phyloP scores from a whole-genome alignment of 1,140 invertebrate genomes.

The Bombus soroeensis region DNA sequence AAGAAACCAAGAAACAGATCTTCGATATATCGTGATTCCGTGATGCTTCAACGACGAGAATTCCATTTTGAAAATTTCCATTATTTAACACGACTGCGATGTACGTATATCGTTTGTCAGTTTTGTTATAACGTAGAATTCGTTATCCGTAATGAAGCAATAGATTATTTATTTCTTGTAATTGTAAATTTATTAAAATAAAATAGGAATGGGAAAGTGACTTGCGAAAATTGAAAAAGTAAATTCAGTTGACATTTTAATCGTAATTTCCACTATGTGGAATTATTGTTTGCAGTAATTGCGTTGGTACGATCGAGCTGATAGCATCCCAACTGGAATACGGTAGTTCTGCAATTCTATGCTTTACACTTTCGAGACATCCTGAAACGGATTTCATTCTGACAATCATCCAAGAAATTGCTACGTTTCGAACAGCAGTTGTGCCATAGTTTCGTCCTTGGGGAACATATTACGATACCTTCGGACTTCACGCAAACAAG shows the following conservation, averaged over 20 bases:
- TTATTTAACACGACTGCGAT: too few species aligned
- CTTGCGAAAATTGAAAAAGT: neutral
- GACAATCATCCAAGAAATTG: neutral
- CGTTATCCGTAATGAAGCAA: too few species aligned
- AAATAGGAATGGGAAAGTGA: neutral
- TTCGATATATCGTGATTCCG: too few species aligned
- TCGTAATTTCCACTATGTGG: neutral
- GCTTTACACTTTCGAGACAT: neutral
- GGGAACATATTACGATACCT: neutral
- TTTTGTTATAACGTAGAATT: too few species aligned
- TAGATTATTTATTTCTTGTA: neutral
- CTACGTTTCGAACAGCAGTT: neutral
- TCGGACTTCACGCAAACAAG: too few species aligned
- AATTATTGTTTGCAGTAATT: neutral
- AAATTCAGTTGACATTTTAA: neutral
- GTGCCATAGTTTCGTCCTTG: neutral
- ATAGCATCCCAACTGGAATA: neutral
- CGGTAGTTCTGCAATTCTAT: neutral
- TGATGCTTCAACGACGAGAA: too few species aligned
- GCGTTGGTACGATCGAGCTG: neutral
- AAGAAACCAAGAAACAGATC: neutral
- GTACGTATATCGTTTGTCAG: too few species aligned
- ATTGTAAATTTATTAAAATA: too few species aligned
- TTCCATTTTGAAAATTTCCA: too few species aligned
- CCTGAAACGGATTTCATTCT: neutral